Percentiles rank a stretch among this genome's conserved stretches.
phyloP scores from a whole-genome alignment of 2,888 invertebrate species.

The Tenthredo scrophulariae region DNA sequence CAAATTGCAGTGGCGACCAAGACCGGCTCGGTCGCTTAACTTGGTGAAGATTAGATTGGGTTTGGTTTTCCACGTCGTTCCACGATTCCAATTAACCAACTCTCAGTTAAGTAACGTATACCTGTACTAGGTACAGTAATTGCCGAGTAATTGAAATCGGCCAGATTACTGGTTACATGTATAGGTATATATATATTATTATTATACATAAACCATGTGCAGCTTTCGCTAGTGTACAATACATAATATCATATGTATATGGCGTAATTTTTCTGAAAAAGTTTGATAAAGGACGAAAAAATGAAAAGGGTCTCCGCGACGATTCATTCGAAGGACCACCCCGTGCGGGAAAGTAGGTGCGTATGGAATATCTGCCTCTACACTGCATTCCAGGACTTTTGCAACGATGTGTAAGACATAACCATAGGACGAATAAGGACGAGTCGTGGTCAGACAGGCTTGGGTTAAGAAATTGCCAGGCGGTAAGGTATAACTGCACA shows the following conservation, averaged over 20 bases:
- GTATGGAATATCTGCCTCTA: not conserved
- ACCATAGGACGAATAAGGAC: slow-evolving; percentile 22
- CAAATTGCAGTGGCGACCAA: not conserved
- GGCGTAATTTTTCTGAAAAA: not conserved
- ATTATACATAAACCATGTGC: not conserved
- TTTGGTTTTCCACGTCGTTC: slow-evolving; percentile 14
- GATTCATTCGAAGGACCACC: not conserved
- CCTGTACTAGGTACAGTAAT: not conserved
- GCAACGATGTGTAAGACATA: not conserved
- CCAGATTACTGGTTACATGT: not conserved
- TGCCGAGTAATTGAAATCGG: slow-evolving; percentile 29
- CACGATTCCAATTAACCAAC: slow-evolving; percentile 30
- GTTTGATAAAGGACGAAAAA: not conserved
- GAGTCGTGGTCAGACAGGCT: slow-evolving; percentile 1
- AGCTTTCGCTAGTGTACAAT: not conserved
- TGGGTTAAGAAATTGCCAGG: not conserved
- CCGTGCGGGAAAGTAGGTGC: not conserved
- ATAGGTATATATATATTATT: no score
- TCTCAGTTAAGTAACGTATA: not conserved
- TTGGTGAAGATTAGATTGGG: slow-evolving; percentile 18
- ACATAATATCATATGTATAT: not conserved
- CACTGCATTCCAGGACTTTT: not conserved
- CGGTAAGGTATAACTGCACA: not conserved
- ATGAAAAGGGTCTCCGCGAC: not conserved
- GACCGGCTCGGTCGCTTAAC: not conserved